A percentile compares a stretch with the other conserved stretches of the same genome.
phyloP scores from a whole-genome alignment of 2,797 vertebrate genomes.

The Lacerta agilis region DNA sequence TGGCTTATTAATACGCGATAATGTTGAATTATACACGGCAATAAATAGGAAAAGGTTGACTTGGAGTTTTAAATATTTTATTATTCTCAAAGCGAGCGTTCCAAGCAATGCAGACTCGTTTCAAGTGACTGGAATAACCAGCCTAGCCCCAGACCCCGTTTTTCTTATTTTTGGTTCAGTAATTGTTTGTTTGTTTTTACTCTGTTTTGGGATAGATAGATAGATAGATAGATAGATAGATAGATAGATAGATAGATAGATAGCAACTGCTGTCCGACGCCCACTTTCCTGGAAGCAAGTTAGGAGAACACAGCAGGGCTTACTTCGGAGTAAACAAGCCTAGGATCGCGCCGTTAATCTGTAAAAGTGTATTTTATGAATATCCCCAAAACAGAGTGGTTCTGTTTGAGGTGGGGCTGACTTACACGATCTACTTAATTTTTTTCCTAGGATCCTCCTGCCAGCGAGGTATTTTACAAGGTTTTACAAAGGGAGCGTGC shows the following conservation, averaged over 20 bases:
- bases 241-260: too few relatives aligned
- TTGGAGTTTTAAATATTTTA: constrained; percentile 55
- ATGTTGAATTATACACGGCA: constrained; percentile 69
- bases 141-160: too few relatives aligned
- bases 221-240: too few relatives aligned
- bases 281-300: neutral
- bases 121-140: neutral
- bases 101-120: neutral
- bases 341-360: neutral
- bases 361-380: neutral
- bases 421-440: neutral
- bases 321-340: neutral
- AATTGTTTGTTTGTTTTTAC: neutral
- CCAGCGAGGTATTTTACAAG: too few relatives aligned
- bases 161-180: neutral
- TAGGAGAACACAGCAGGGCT: neutral
- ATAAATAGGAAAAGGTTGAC: constrained; percentile 69
- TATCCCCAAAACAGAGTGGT: neutral
- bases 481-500: neutral
- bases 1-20: constrained; percentile 70
- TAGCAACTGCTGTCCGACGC: too few relatives aligned
- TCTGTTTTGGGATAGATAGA: neutral
- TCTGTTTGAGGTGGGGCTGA: neutral
- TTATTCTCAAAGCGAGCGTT: constrained; percentile 44
- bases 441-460: neutral